Conservation (phyloP, 1,140 invertebrate species). For the Tetragonula clypearis region DNA sequence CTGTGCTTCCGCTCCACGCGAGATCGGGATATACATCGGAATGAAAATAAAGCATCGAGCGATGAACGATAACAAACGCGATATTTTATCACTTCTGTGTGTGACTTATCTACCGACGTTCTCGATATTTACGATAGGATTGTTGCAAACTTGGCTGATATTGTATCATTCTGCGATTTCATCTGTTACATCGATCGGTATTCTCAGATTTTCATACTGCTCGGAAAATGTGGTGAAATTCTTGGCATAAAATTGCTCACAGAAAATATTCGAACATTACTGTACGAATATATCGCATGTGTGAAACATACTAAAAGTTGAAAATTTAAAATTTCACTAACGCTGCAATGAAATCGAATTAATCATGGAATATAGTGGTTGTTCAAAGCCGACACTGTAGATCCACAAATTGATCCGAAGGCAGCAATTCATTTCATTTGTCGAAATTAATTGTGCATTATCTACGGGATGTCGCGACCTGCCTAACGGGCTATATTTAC, state of each 20-base stretch:
- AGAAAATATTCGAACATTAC: no score
- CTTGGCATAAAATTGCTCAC: no score
- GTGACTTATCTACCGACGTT: not conserved
- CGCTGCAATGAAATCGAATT: no score
- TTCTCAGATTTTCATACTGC: not conserved
- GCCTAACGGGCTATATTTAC: not conserved
- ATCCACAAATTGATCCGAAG: not conserved
- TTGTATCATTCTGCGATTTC: not conserved
- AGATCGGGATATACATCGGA: conserved; percentile 10
- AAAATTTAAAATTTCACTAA: no score
- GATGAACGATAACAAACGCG: conserved; percentile 13
- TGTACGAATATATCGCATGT: no score
- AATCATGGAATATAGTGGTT: no score
- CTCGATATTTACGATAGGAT: not conserved
- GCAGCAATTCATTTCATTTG: not conserved
- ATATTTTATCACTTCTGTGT: conserved; percentile 6
- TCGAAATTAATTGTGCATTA: conserved; percentile 13
- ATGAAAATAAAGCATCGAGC: conserved; percentile 24
- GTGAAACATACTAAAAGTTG: no score
- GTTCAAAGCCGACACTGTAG: not conserved
- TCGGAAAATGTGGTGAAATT: no score
- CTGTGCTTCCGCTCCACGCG: not conserved
- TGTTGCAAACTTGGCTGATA: not conserved
- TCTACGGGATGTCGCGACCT: not conserved
- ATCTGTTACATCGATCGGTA: not conserved